Conservation (phyloP, 2,113 vertebrate species). For the human region DNA sequence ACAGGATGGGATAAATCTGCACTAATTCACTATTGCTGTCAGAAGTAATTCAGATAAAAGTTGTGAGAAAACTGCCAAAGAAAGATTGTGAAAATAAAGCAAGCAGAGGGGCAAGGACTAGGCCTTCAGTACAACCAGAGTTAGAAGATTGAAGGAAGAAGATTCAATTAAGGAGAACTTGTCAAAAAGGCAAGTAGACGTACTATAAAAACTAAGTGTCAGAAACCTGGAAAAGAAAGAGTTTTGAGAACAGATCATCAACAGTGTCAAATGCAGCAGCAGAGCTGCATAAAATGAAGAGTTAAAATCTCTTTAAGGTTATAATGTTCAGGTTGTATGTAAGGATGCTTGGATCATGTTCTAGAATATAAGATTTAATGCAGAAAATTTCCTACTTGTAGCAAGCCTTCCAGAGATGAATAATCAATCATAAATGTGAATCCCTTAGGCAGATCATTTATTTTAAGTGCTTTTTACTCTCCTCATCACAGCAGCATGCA, state of each 20-base stretch:
- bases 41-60: neutral
- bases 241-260: neutral
- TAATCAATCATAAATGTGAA: slow-evolving; percentile 57
- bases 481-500: neutral
- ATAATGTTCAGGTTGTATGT: neutral
- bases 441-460: slow-evolving; percentile 53
- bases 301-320: neutral
- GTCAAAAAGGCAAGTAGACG: neutral
- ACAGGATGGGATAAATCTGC: neutral
- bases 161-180: neutral
- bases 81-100: neutral
- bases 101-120: neutral
- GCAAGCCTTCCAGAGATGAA: slow-evolving; percentile 52
- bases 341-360: neutral
- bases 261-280: neutral
- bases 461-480: slow-evolving; percentile 49
- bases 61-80: neutral
- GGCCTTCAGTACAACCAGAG: neutral
- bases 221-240: neutral
- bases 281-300: neutral
- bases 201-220: neutral
- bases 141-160: neutral
- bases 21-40: neutral
- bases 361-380: neutral
- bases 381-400: slow-evolving; percentile 34